Percentiles rank a stretch among this genome's conserved stretches.
Conservation (phyloP, 92 coral and sea anemone genomes). For the Porites rus region DNA sequence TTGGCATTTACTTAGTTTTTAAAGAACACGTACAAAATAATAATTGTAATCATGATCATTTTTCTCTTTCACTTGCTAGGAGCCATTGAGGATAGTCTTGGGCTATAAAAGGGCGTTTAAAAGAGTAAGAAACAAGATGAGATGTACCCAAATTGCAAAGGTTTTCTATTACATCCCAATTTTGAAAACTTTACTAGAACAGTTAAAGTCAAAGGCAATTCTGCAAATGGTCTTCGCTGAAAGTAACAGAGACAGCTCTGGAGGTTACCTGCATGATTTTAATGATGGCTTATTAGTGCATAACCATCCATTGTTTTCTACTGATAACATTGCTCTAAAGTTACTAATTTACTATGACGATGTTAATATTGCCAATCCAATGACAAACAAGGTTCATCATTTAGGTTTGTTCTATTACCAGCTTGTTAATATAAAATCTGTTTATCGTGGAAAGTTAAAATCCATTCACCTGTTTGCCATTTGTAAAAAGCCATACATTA, state of each 20-base stretch:
- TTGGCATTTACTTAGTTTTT: too few species aligned
- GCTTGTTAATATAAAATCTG: slow-evolving; percentile 32
- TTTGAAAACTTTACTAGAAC: slow-evolving; percentile 40
- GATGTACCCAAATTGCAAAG: slow-evolving; percentile 33
- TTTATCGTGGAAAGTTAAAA: slow-evolving; percentile 21
- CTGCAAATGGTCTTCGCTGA: slow-evolving; percentile 38
- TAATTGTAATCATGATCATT: background rate
- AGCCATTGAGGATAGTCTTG: slow-evolving; percentile 35
- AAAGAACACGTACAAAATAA: too few species aligned
- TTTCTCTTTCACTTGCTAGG: slow-evolving; percentile 3
- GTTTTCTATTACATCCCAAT: slow-evolving; percentile 51
- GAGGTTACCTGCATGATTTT: slow-evolving; percentile 33
- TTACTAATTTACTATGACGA: slow-evolving; percentile 50
- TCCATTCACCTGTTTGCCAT: slow-evolving; percentile 44
- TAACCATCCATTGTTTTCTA: slow-evolving; percentile 40
- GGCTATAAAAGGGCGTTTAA: slow-evolving; percentile 9
- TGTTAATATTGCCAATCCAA: slow-evolving; percentile 26
- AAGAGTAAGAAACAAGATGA: slow-evolving; percentile 26
- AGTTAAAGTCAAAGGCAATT: slow-evolving; percentile 26
- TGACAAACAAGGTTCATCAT: slow-evolving; percentile 38
- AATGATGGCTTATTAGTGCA: slow-evolving; percentile 41
- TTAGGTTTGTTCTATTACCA: slow-evolving; percentile 44
- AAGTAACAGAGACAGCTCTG: background rate
- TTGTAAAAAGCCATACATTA: slow-evolving; percentile 9
- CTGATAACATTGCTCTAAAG: slow-evolving; percentile 41